Evolutionary conservation across 2,113 vertebrate genomes (phyloP).

Genomic region (Zonotrichia leucophrys): DNA sequence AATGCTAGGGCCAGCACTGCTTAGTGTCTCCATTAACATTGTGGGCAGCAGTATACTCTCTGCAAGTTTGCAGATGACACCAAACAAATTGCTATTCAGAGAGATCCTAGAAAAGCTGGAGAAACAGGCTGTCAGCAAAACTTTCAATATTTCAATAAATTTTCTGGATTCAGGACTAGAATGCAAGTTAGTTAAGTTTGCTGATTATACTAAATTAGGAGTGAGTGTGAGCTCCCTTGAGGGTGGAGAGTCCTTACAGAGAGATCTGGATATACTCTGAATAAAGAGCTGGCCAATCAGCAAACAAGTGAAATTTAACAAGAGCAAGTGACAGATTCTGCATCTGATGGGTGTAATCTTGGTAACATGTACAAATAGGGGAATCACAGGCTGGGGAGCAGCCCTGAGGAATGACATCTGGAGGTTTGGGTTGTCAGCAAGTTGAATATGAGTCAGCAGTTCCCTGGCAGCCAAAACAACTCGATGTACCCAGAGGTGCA

Average conservation of each 20-base stretch:
- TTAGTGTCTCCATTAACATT: neutral
- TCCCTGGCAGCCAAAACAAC: neutral
- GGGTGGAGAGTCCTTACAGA: neutral
- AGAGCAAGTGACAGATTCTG: neutral
- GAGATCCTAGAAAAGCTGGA: neutral
- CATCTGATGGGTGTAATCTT: neutral
- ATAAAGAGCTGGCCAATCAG: neutral
- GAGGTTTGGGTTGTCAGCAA: neutral
- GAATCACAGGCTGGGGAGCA: fast-evolving
- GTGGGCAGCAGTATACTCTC: neutral
- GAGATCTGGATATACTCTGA: neutral
- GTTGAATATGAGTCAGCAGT: neutral
- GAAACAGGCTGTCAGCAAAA: neutral
- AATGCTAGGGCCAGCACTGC: neutral
- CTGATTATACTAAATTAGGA: neutral
- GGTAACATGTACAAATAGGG: fast-evolving
- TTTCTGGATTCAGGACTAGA: neutral
- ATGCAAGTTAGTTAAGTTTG: neutral
- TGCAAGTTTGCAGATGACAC: neutral
- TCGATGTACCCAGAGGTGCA: fast-evolving
- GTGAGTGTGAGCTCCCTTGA: fast-evolving
- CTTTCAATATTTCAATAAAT: neutral
- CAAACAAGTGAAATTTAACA: neutral
- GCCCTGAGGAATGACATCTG: neutral
- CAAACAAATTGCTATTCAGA: neutral